Base-by-base conservation (phyloP, 2,888 invertebrate species). In the Serripes groenlandicus region DNA sequence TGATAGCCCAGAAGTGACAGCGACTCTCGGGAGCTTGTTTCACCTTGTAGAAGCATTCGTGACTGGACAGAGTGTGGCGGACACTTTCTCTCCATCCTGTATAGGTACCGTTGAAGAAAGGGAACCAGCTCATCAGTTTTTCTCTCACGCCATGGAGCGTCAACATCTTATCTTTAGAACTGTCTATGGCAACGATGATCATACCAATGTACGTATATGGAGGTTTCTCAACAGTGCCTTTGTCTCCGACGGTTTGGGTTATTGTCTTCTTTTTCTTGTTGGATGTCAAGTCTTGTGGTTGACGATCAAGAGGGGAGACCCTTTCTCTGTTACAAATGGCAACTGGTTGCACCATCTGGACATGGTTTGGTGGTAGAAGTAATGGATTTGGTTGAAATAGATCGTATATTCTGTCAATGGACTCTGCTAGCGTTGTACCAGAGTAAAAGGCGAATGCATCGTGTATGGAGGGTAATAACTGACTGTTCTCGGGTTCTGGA, bases 181-280 rank as follows among this genome's bases (percentile, higher is more conserved):
- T 75, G 78, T 86, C 69, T 34, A 92, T 90, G 30, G 89, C 89
- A 28, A 86, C 73, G 34, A 88, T 81, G 34, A 90, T 81, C 87
- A 92, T 87, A n/a, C 90, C 90, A 11, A 88, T 83, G 78, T 92
- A 92, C 28, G 89, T 78, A 73, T 91, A 92, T 0, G 92, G 92
- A 3, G 92, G 91, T 75, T 92, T 92, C n/a, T 75, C 77, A 42
- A 15, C n/a, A 30, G 2, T 26, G 1, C 18, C 26, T 42, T 21
- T 66, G 66, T 15, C 42, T 66, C n/a, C n/a, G n/a, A n/a, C n/a
- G n/a, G n/a, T n/a, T n/a, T n/a, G 9, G 35, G 15, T 34, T 23
- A 5, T 23, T 7, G 23, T 28, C 15, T 66, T 34, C 9, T n/a
- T 66, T 18, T 42, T 66, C 42, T 66, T 66, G 3, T 28, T 66